These are phyloP conservation scores for Pangasius macronema DNA, from an alignment of 2,797 vertebrate species.

Conservation along the genomic window DNA sequence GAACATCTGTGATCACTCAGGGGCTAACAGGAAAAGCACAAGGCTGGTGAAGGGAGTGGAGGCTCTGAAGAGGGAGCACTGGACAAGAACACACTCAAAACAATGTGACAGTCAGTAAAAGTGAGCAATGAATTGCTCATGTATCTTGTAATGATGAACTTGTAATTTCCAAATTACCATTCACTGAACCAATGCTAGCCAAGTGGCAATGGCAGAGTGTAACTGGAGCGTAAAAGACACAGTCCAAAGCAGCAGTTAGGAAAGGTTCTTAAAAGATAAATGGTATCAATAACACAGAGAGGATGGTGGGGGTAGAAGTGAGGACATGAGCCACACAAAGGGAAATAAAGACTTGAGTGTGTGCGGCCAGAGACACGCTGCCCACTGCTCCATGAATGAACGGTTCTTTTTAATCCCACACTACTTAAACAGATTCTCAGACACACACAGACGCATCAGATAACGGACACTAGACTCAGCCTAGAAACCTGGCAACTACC, in stretches of 20 bases:
- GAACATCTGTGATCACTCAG: slow-evolving; percentile 54
- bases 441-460: slow-evolving; percentile 28
- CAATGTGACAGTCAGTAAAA: neutral
- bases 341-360: slow-evolving; percentile 54
- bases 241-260: slow-evolving; percentile 17
- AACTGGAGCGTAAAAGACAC: slow-evolving; percentile 15
- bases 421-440: slow-evolving; percentile 37
- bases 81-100: neutral
- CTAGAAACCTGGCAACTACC: slow-evolving; percentile 5
- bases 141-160: slow-evolving; percentile 11
- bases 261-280: slow-evolving; percentile 31
- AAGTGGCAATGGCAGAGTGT: neutral
- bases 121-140: neutral
- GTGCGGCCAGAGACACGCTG: slow-evolving; percentile 7
- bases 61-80: neutral
- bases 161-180: slow-evolving; percentile 23
- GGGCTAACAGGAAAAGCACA: slow-evolving; percentile 14
- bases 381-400: slow-evolving; percentile 43
- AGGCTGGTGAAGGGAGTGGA: slow-evolving; percentile 12
- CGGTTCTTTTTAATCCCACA: slow-evolving; percentile 37
- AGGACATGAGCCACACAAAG: slow-evolving; percentile 30
- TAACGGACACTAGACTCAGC: slow-evolving; percentile 14
- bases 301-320: slow-evolving; percentile 18
- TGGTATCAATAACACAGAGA: slow-evolving; percentile 41
- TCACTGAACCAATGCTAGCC: neutral